These are phyloP conservation scores for Columbina picui DNA, from an alignment of 2,113 vertebrate genomes.

Conservation along the genomic window DNA sequence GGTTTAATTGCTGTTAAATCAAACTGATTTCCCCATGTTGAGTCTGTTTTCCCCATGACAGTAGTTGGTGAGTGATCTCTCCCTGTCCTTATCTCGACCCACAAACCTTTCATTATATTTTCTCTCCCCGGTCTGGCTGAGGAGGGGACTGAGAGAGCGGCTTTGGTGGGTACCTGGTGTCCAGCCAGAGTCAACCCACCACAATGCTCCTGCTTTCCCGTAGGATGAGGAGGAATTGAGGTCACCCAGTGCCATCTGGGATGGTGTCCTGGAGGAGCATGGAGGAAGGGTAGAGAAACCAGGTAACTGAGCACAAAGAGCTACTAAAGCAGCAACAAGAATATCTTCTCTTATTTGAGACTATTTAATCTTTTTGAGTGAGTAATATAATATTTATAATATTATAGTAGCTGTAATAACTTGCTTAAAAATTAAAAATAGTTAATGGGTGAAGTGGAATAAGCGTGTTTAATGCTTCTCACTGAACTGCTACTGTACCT, in stretches of 20 bases:
- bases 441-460: slow-evolving; percentile 45
- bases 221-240: neutral
- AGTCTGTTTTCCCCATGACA: too few relatives aligned
- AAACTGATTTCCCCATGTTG: too few relatives aligned
- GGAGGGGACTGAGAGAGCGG: too few relatives aligned
- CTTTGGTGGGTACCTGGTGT: too few relatives aligned
- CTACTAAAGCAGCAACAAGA: slow-evolving; percentile 17
- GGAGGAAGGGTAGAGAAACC: neutral
- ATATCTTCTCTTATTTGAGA: slow-evolving; percentile 28
- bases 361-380: slow-evolving; percentile 63
- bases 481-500: slow-evolving; percentile 17
- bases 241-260: neutral
- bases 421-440: slow-evolving; percentile 70
- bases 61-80: too few relatives aligned
- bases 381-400: slow-evolving; percentile 67
- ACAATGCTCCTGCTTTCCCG: neutral
- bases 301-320: neutral
- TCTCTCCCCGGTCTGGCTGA: too few relatives aligned
- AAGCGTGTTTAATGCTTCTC: slow-evolving; percentile 39
- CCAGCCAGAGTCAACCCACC: too few relatives aligned
- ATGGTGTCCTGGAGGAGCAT: neutral
- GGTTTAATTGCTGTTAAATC: too few relatives aligned
- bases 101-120: too few relatives aligned
- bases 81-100: too few relatives aligned
- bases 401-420: slow-evolving; percentile 70